phyloP scores from a whole-genome alignment of 2,888 invertebrate species.

The Polia nebulosa region DNA sequence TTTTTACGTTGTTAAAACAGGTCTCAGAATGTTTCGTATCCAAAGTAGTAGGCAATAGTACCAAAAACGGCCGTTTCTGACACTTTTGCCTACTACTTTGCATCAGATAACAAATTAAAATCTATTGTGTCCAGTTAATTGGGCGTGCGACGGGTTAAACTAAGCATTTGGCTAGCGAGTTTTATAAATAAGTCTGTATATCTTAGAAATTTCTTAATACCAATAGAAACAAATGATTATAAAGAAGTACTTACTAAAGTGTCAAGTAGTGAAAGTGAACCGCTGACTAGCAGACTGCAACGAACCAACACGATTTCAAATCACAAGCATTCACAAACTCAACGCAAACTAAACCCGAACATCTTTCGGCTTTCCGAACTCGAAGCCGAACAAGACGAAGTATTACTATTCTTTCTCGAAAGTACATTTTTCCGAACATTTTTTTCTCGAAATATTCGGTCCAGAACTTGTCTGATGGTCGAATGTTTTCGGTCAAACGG shows the following conservation, averaged over 20 bases:
- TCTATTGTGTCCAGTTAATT: too few relatives aligned
- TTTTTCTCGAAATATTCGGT: conserved; percentile 90
- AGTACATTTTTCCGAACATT: conserved; percentile 75
- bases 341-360: conserved; percentile 66
- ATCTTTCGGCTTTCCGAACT: conserved; percentile 61
- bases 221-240: conserved; percentile 6
- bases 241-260: conserved; percentile 60
- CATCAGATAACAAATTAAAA: too few relatives aligned
- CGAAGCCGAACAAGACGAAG: conserved; percentile 72
- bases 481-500: conserved; percentile 93
- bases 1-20: too few relatives aligned
- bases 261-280: conserved; percentile 63
- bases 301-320: conserved; percentile 62
- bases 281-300: conserved; percentile 57
- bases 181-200: background rate
- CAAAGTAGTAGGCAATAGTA: too few relatives aligned
- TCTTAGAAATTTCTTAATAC: background rate
- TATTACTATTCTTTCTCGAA: conserved; percentile 76
- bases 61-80: too few relatives aligned
- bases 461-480: conserved; percentile 92
- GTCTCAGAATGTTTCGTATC: too few relatives aligned
- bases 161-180: too few relatives aligned
- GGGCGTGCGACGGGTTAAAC: too few relatives aligned
- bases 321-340: conserved; percentile 56
- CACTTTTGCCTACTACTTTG: too few relatives aligned